Conservation (phyloP, 2,797 vertebrate genomes). For the Sandelia bainsii region DNA sequence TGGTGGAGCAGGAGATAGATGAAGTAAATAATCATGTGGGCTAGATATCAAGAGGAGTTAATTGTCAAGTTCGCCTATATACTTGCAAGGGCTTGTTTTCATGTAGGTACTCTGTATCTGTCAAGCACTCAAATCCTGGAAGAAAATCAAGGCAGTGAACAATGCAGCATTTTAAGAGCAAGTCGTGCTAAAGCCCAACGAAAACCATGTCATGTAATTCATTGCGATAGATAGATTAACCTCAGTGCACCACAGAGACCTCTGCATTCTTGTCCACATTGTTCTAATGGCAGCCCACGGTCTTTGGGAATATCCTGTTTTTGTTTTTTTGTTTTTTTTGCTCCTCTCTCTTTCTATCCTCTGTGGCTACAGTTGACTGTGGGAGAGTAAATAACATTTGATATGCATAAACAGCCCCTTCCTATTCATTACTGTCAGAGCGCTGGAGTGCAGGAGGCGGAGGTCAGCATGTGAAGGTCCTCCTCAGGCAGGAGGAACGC, state of each 20-base stretch:
- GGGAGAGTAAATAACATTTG: conserved; percentile 90
- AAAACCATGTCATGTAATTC: conserved; percentile 73
- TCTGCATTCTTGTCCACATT: conserved; percentile 74
- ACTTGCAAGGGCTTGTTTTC: conserved; percentile 55
- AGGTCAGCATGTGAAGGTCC: conserved; percentile 94
- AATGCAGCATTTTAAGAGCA: conserved; percentile 56
- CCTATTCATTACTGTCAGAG: conserved; percentile 93
- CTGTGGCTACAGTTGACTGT: conserved; percentile 78
- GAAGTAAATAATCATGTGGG: conserved; percentile 66
- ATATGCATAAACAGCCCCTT: conserved; percentile 89
- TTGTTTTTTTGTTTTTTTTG: conserved; percentile 19
- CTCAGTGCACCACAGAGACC: conserved; percentile 70
- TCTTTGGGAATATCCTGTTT: conserved; percentile 73
- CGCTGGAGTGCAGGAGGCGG: conserved; percentile 89
- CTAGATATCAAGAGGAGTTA: conserved; percentile 64
- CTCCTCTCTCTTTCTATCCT: conserved; percentile 67
- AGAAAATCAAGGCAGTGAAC: conserved; percentile 57
- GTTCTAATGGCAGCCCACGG: conserved; percentile 77
- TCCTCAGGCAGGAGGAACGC: conserved; percentile 91
- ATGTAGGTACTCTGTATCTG: conserved; percentile 63
- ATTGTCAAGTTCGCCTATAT: conserved; percentile 67
- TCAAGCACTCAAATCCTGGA: conserved; percentile 50
- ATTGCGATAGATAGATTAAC: conserved; percentile 79
- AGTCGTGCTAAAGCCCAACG: conserved; percentile 51
- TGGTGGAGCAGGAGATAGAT: conserved; percentile 61